Percentiles rank a stretch among this genome's conserved stretches.
Evolutionary conservation across 2,888 invertebrate species (phyloP).

Genomic region (Dryobota labecula): DNA sequence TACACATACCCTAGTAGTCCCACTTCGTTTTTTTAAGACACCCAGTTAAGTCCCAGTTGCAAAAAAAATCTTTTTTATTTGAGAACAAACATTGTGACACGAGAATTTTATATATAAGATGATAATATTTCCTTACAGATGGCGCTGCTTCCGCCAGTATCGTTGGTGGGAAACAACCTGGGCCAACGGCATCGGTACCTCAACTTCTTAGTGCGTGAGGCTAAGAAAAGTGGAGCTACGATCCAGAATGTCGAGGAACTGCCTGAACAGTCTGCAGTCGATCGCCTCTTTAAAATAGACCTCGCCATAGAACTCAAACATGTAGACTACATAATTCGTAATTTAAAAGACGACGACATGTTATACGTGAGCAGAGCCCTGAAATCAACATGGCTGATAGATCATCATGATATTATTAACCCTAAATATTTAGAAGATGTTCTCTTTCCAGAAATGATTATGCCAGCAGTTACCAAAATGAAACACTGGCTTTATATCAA

Average conservation of each 20-base stretch:
- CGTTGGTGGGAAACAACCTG: conserved; percentile 72
- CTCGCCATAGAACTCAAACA: conserved; percentile 75
- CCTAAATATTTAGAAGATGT: conserved; percentile 75
- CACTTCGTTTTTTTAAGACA: too few species aligned
- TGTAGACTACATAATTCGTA: conserved; percentile 77
- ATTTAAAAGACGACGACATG: conserved; percentile 79
- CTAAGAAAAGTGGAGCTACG: conserved; percentile 27
- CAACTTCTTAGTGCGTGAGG: conserved; percentile 71
- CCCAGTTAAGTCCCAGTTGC: too few species aligned
- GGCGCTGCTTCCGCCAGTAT: conserved; percentile 66
- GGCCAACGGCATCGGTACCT: conserved; percentile 75
- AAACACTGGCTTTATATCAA: conserved; percentile 75
- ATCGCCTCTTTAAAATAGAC: conserved; percentile 80
- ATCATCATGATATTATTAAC: conserved; percentile 73
- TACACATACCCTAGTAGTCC: too few species aligned
- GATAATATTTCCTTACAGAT: conserved; percentile 64
- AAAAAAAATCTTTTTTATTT: too few species aligned
- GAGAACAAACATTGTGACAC: too few species aligned
- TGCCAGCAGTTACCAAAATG: conserved; percentile 73
- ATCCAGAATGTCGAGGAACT: conserved; percentile 55
- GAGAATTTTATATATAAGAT: too few species aligned
- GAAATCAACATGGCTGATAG: conserved; percentile 78
- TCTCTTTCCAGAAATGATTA: conserved; percentile 79
- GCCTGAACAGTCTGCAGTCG: conserved; percentile 73
- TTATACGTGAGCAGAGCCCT: conserved; percentile 80